Conservation (phyloP, 2,888 invertebrate species). For the Adineta ricciae region DNA sequence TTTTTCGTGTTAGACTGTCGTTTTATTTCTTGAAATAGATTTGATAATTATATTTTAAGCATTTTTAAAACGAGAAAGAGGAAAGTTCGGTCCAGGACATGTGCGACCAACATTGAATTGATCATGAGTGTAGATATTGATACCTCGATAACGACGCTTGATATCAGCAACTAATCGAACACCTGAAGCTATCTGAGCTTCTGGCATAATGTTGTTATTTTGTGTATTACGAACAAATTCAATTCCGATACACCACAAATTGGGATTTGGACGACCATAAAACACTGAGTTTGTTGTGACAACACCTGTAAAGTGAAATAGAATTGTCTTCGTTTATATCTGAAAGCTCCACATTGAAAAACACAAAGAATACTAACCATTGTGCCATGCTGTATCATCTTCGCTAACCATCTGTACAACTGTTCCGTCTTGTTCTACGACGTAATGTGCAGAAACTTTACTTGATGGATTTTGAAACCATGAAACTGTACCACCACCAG, state of each 20-base stretch:
- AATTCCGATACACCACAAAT: background rate
- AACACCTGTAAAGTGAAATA: background rate
- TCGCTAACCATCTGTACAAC: background rate
- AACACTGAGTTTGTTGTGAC: background rate
- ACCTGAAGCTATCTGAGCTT: background rate
- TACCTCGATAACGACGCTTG: background rate
- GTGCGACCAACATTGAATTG: background rate
- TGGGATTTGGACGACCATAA: slow-evolving; percentile 3
- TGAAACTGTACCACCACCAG: background rate
- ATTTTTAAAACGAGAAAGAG: background rate
- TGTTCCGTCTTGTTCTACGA: background rate
- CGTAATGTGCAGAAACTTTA: background rate
- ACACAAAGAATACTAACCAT: background rate
- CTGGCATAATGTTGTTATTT: background rate
- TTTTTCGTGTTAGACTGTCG: no score
- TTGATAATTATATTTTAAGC: background rate
- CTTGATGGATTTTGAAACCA: slow-evolving; percentile 11
- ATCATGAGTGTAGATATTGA: background rate
- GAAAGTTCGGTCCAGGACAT: background rate
- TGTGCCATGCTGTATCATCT: slow-evolving; percentile 12
- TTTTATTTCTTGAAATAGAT: no score
- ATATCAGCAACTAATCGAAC: background rate
- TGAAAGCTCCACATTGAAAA: no score
- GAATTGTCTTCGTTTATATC: no score
- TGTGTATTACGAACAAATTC: background rate